Evolutionary conservation across 2,888 invertebrate species (phyloP), one percentile per base, ranked within the genome.

Genomic region (Agrochola lota): DNA sequence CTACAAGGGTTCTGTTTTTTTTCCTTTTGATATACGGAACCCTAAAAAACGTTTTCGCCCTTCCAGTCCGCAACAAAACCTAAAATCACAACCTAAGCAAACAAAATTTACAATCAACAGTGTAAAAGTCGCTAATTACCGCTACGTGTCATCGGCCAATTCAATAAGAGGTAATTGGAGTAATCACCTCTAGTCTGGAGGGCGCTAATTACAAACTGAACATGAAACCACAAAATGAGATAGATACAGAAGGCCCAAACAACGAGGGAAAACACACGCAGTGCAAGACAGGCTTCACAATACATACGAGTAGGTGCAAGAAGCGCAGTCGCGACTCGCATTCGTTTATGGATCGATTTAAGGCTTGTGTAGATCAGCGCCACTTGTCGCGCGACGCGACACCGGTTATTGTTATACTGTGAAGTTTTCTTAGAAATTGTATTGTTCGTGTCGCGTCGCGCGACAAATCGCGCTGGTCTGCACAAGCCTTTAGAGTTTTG

Each of bases 111-210:
- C 62, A 70, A 67, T 62, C 40, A 78, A 55, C 59, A 20, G n/a
- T 62, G 73, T 63, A 77, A 77, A 83, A 78, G 43, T 43, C 62
- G 66, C 69, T 72, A 79, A 84, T 87, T 81, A 84, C 67, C 35
- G 49, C 46, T 57, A 76, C 81, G 72, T 85, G 82, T 80, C 89
- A 87, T 81, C 74, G 82, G 81, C 74, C 78, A 78, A 74, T 78
- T 72, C 81, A 87, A 82, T 87, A 78, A 85, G 72, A 67, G 77
- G 62, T 87, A 87, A 87, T 87, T 87, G 88, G 43, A 80, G 74
- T 85, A 88, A 88, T 88, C 78, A 87, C 83, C 69, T 46, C n/a
- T 70, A 67, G 11, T 57, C 64, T 70, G 76, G 64, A 74, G 64
- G 67, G 68, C 74, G 75, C 71, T 85, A 87, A 87, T 87, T 88